Percentiles rank a stretch among this genome's conserved stretches.
phyloP scores from a whole-genome alignment of 2,113 vertebrate species.

The Plecotus auritus region DNA sequence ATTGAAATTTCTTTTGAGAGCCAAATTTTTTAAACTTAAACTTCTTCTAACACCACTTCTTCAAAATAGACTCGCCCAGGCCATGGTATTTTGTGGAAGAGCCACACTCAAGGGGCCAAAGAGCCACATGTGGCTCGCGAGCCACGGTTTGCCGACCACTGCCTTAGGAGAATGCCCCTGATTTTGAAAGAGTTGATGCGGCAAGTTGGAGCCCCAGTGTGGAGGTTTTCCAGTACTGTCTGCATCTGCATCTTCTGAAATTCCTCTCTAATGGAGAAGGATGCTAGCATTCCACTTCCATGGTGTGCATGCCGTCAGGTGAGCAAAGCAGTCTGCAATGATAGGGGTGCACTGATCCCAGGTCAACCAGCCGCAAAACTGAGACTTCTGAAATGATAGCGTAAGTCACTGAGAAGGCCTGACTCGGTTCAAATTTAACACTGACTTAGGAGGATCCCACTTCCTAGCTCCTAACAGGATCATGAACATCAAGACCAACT shows the following conservation, averaged over 20 bases:
- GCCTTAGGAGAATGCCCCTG: neutral
- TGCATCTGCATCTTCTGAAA: neutral
- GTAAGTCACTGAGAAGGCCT: neutral
- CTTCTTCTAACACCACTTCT: too few relatives aligned
- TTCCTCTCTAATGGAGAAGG: neutral
- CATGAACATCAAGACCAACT: neutral
- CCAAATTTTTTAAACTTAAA: too few relatives aligned
- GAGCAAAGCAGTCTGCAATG: neutral
- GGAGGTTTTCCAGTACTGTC: neutral
- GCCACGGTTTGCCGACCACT: too few relatives aligned
- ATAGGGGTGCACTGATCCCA: fast-evolving
- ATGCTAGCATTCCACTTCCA: neutral
- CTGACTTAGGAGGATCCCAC: neutral
- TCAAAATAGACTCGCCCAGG: too few relatives aligned
- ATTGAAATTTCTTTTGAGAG: too few relatives aligned
- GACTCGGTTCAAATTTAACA: neutral
- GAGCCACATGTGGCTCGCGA: too few relatives aligned
- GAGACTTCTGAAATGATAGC: fast-evolving
- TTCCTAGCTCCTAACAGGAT: neutral
- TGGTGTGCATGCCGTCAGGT: fast-evolving
- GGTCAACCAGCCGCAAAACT: too few relatives aligned
- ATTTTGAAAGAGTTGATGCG: neutral
- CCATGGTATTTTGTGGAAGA: too few relatives aligned
- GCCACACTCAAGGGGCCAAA: too few relatives aligned
- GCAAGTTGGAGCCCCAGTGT: too few relatives aligned